Base-by-base conservation (phyloP, 2,797 vertebrate genomes). In the Rhynchotus rufescens region DNA sequence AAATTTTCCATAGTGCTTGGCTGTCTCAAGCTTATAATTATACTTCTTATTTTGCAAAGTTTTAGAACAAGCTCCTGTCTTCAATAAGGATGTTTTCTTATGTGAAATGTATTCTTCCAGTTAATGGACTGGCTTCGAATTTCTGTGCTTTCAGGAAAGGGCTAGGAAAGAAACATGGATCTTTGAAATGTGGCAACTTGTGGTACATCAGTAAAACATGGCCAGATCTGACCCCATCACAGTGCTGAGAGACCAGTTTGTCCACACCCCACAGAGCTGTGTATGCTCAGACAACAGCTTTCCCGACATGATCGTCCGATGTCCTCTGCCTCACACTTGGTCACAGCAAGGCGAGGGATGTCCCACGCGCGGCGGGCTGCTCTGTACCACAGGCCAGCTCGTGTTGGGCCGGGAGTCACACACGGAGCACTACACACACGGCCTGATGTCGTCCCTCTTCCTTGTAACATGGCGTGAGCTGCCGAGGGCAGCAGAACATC, bases 1-100 rank as follows among this genome's bases (percentile, higher is more conserved):
- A 89, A 89, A 81, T 88, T 92, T 95, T 96, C 95, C 86, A 66
- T 71, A 60, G 88, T 88, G 76, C 51, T 78, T 83, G 81, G 73
- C 81, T 69, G n/a, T 91, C 69, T 87, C 36, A 15, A 62, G 69
- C 86, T 94, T 75, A 72, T 86, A 92, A 90, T 89, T 87, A 47
- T 3, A 2, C 45, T 54, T 67, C 80, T 92, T 91, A 77, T 83
- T 93, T 93, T 89, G n/a, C 59, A 64, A 91, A 88, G 67, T 88
- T 96, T 94, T 52, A 90, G 65, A 0, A 3, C 44, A 64, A 47
- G 4, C 15, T 57, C 22, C 52, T 74, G 88, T 34, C 80, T 88
- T 91, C 77, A 92, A 68, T 38, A 82, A 54, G 36, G 45, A 8
- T 54, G 5, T 79, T 40, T 88, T 82, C 68, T 82, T 66, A 28